Evolutionary conservation across 2,113 vertebrate genomes (phyloP).

Genomic region (Sitta europaea): DNA sequence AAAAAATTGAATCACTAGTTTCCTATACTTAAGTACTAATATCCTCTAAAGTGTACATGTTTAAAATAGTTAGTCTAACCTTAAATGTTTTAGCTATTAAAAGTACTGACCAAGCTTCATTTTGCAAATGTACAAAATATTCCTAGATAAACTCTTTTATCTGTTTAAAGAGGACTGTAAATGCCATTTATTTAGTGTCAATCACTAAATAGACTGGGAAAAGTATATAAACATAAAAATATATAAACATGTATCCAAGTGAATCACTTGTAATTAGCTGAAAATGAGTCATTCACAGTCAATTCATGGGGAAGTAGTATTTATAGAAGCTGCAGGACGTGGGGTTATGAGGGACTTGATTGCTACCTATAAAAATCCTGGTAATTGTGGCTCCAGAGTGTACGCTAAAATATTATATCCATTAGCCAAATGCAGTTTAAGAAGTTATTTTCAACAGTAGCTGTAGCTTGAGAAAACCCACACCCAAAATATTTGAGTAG

Average conservation of each 20-base stretch:
- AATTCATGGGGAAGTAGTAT: background rate
- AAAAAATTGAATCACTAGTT: background rate
- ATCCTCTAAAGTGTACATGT: constrained; percentile 30
- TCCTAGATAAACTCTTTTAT: background rate
- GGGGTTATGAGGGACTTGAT: background rate
- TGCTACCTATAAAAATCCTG: background rate
- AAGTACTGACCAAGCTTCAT: background rate
- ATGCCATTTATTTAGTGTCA: background rate
- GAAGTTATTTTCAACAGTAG: background rate
- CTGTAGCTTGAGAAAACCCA: fast-evolving
- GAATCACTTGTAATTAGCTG: background rate
- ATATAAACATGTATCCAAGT: background rate
- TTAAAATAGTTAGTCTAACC: constrained; percentile 54
- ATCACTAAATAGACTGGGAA: background rate
- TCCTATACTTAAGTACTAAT: constrained; percentile 5
- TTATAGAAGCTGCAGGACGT: background rate
- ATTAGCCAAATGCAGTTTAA: background rate
- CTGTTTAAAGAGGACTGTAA: background rate
- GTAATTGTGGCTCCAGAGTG: background rate
- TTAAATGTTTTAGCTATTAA: constrained; percentile 2
- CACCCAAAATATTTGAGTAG: background rate
- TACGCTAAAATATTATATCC: background rate
- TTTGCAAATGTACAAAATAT: background rate
- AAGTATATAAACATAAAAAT: background rate
- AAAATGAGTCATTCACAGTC: background rate